Evolutionary conservation across 2,888 invertebrate species (phyloP).

Genomic region (Drosophila picticornis): DNA sequence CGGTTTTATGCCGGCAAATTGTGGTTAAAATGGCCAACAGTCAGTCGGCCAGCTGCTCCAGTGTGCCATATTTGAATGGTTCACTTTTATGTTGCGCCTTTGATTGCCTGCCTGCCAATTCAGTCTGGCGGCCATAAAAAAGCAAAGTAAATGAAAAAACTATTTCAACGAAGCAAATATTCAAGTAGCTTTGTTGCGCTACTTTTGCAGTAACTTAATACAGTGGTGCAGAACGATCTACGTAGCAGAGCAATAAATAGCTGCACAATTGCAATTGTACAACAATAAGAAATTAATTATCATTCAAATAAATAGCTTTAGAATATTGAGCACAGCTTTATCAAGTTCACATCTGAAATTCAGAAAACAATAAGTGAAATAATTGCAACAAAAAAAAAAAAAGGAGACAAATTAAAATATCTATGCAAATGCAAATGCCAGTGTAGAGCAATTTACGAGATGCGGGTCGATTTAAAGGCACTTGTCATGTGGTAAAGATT

Average conservation of each 20-base stretch:
- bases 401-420: not conserved
- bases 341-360: not conserved
- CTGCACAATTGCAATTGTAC: not conserved
- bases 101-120: not conserved
- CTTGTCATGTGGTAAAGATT: constrained; percentile 17
- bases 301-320: not conserved
- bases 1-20: constrained; percentile 25
- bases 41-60: constrained; percentile 4
- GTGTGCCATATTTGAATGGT: constrained; percentile 32
- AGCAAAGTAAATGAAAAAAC: constrained; percentile 67
- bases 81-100: constrained; percentile 9
- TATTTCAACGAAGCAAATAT: constrained; percentile 74
- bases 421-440: not conserved
- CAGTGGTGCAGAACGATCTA: constrained; percentile 25
- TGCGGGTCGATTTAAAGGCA: constrained; percentile 23
- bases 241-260: not conserved
- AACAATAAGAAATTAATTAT: too few relatives aligned
- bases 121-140: constrained; percentile 52
- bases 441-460: not conserved
- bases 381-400: not conserved
- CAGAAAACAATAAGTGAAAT: not conserved
- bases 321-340: not conserved
- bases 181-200: constrained; percentile 53
- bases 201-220: constrained; percentile 24
- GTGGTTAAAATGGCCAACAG: constrained; percentile 44